These are phyloP conservation scores for Cephalotes varians DNA, from an alignment of 2,888 invertebrate genomes.

Conservation along the genomic window DNA sequence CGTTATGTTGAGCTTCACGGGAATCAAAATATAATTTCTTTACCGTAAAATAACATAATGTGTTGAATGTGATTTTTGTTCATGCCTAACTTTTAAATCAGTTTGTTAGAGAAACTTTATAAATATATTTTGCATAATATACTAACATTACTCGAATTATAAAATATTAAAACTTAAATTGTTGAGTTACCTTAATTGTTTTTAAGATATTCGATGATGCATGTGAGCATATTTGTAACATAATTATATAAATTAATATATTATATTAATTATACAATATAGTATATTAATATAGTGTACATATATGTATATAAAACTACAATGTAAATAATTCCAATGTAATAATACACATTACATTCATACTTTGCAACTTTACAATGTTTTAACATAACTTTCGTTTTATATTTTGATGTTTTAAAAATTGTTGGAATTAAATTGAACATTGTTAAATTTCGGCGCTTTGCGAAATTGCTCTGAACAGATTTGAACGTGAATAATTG, in stretches of 20 bases:
- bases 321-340: too few relatives aligned
- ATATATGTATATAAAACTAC: too few relatives aligned
- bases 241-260: too few relatives aligned
- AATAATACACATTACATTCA: not conserved
- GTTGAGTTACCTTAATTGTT: not conserved
- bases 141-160: not conserved
- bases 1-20: not conserved
- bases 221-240: too few relatives aligned
- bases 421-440: not conserved
- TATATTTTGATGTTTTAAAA: not conserved
- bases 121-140: not conserved
- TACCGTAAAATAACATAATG: not conserved
- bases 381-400: not conserved
- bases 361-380: not conserved
- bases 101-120: not conserved
- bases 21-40: slow-evolving; percentile 15
- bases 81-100: not conserved
- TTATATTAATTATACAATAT: too few relatives aligned
- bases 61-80: not conserved
- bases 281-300: too few relatives aligned
- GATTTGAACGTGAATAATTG: not conserved
- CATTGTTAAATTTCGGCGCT: not conserved
- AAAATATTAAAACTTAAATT: not conserved
- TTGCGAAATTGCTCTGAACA: not conserved
- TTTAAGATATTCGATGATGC: not conserved